Evolutionary conservation across 2,888 invertebrate species (phyloP).

Genomic region (Drosophila flavopinicola): DNA sequence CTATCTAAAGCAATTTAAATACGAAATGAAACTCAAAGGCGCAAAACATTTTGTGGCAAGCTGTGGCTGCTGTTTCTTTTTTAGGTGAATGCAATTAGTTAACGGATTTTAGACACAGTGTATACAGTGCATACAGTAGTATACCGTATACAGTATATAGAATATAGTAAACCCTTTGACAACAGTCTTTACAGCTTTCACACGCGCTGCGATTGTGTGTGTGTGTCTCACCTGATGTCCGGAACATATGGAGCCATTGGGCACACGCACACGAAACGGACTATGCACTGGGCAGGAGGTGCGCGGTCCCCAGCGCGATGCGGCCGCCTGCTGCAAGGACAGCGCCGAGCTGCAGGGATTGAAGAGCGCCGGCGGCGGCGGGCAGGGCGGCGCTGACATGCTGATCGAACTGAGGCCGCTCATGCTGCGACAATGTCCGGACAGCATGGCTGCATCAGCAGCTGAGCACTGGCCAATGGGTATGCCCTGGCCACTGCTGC

Average conservation of each 20-base stretch:
- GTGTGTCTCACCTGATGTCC: slow-evolving; percentile 84
- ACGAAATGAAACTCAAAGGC: slow-evolving; percentile 66
- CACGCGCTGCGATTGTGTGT: slow-evolving; percentile 17
- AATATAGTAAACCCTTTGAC: no score
- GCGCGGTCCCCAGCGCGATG: slow-evolving; percentile 84
- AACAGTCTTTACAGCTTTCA: no score
- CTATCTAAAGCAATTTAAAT: slow-evolving; percentile 50
- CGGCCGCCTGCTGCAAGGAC: slow-evolving; percentile 83
- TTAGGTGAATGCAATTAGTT: slow-evolving; percentile 66
- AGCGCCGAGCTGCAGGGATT: slow-evolving; percentile 85
- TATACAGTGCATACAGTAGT: no score
- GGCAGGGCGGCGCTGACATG: slow-evolving; percentile 79
- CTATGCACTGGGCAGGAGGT: slow-evolving; percentile 85
- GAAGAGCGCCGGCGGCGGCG: slow-evolving; percentile 84
- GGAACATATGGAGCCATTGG: slow-evolving; percentile 85
- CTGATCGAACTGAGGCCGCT: slow-evolving; percentile 82
- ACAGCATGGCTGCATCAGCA: slow-evolving; percentile 57
- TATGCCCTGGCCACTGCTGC: slow-evolving; percentile 70
- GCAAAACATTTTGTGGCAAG: slow-evolving; percentile 78
- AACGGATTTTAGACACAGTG: slow-evolving; percentile 70
- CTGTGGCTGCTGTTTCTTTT: slow-evolving; percentile 55
- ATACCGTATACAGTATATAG: no score
- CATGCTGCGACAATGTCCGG: slow-evolving; percentile 80
- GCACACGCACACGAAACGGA: slow-evolving; percentile 85
- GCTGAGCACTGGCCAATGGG: slow-evolving; percentile 56